Conservation (phyloP, 2,888 invertebrate genomes). For the Cerastoderma edule region DNA sequence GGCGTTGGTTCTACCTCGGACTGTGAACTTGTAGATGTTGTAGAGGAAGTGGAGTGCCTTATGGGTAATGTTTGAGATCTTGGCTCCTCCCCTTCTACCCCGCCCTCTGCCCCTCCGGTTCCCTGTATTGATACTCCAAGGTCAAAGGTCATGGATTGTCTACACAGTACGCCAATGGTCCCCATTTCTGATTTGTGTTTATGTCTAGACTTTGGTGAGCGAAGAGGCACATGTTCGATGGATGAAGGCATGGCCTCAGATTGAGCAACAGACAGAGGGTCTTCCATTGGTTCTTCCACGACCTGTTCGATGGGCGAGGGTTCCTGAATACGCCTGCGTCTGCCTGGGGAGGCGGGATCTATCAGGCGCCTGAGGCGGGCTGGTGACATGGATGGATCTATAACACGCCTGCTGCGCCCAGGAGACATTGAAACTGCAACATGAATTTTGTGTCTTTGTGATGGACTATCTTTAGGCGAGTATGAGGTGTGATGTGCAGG, state of each 20-base stretch:
- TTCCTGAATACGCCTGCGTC: slow-evolving; percentile 45
- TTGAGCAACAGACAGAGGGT: slow-evolving; percentile 54
- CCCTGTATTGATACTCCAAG: slow-evolving; percentile 74
- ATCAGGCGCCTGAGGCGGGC: slow-evolving; percentile 46
- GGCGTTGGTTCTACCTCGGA: slow-evolving; percentile 66
- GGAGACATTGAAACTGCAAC: slow-evolving; percentile 64
- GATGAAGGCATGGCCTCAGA: slow-evolving; percentile 34
- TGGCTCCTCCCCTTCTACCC: slow-evolving; percentile 42
- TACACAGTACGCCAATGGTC: slow-evolving; percentile 80
- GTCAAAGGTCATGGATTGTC: slow-evolving; percentile 81
- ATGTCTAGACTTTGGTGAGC: slow-evolving; percentile 62
- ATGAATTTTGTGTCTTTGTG: slow-evolving; percentile 62
- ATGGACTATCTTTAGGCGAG: slow-evolving; percentile 52
- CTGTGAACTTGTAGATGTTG: slow-evolving; percentile 69
- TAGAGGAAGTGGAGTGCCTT: slow-evolving; percentile 59
- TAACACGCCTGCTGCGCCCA: slow-evolving; percentile 51
- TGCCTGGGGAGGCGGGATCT: slow-evolving; percentile 49
- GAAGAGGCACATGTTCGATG: slow-evolving; percentile 39
- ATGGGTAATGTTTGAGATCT: slow-evolving; percentile 61
- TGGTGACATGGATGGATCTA: slow-evolving; percentile 57
- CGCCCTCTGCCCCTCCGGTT: slow-evolving; percentile 46
- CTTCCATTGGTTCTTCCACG: slow-evolving; percentile 54
- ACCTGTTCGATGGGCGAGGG: slow-evolving; percentile 54
- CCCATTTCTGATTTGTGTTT: slow-evolving; percentile 73
- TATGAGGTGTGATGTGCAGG: slow-evolving; percentile 28